phyloP scores from a whole-genome alignment of 2,797 vertebrate species.

The Austrolebias charrua region DNA sequence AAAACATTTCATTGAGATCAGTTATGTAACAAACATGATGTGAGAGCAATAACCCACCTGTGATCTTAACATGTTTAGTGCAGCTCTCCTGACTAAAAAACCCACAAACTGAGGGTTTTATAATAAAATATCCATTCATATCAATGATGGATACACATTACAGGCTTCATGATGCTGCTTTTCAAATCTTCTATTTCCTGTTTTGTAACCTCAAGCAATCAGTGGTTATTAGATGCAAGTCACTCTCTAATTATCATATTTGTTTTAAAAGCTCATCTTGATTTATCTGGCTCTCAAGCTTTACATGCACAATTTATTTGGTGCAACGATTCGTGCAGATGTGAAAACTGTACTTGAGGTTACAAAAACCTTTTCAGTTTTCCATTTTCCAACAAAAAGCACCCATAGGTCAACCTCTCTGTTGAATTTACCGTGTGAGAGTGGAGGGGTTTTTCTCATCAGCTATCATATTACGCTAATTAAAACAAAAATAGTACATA shows the following conservation, averaged over 20 bases:
- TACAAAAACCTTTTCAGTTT: too few relatives aligned
- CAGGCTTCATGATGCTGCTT: neutral
- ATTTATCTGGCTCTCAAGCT: conserved; percentile 42
- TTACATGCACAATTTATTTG: conserved; percentile 42
- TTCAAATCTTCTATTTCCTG: neutral
- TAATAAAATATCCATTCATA: too few relatives aligned
- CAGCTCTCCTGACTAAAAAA: neutral
- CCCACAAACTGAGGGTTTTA: neutral
- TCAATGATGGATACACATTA: too few relatives aligned
- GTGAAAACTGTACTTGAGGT: neutral
- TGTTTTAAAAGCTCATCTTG: conserved; percentile 29
- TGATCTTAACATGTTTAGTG: neutral
- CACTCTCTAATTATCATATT: conserved; percentile 24
- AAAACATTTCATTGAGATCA: neutral
- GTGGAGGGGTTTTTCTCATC: too few relatives aligned
- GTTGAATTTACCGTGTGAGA: too few relatives aligned
- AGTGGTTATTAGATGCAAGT: conserved; percentile 12
- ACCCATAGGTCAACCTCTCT: too few relatives aligned
- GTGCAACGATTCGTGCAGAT: conserved; percentile 33
- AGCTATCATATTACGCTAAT: too few relatives aligned
- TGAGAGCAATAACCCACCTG: neutral
- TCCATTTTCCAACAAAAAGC: too few relatives aligned
- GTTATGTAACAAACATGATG: conserved; percentile 1
- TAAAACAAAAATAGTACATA: too few relatives aligned
- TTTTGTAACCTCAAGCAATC: neutral